A percentile compares a stretch with the other conserved stretches of the same genome.
Evolutionary conservation across 2,888 invertebrate genomes (phyloP).

Genomic region (Lasioglossum zephyrum): DNA sequence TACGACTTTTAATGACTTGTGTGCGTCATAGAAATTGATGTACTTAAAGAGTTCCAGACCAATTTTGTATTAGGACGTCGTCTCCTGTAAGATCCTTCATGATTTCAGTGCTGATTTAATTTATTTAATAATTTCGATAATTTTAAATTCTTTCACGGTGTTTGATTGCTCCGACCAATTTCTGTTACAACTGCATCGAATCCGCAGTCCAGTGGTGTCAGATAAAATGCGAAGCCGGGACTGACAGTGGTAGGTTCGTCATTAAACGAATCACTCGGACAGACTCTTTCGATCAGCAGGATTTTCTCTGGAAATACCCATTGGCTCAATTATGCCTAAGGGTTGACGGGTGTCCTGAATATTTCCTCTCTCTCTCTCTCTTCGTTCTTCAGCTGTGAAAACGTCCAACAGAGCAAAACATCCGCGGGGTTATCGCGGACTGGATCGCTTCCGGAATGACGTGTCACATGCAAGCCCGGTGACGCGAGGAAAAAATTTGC

Average conservation of each 20-base stretch:
- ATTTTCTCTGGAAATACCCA: not conserved
- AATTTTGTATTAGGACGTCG: too few relatives aligned
- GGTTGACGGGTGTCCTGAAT: not conserved
- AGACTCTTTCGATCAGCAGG: not conserved
- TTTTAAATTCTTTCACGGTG: not conserved
- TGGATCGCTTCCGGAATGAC: not conserved
- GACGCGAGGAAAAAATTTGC: constrained; percentile 41
- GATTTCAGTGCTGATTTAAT: too few relatives aligned
- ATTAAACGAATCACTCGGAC: too few relatives aligned
- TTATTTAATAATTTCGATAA: too few relatives aligned
- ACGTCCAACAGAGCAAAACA: not conserved
- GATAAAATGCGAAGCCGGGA: not conserved
- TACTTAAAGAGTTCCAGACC: too few relatives aligned
- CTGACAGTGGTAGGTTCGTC: too few relatives aligned
- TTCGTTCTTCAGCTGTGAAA: not conserved
- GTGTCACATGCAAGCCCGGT: not conserved
- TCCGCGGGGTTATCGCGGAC: not conserved
- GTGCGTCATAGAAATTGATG: not conserved
- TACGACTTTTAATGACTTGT: not conserved
- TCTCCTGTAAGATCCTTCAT: too few relatives aligned
- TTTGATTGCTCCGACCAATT: not conserved
- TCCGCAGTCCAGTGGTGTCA: not conserved
- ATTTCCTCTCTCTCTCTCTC: not conserved
- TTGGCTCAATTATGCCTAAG: not conserved
- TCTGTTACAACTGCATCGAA: not conserved